Conservation (phyloP, 2,113 vertebrate genomes). For the Lepisosteus oculatus region DNA sequence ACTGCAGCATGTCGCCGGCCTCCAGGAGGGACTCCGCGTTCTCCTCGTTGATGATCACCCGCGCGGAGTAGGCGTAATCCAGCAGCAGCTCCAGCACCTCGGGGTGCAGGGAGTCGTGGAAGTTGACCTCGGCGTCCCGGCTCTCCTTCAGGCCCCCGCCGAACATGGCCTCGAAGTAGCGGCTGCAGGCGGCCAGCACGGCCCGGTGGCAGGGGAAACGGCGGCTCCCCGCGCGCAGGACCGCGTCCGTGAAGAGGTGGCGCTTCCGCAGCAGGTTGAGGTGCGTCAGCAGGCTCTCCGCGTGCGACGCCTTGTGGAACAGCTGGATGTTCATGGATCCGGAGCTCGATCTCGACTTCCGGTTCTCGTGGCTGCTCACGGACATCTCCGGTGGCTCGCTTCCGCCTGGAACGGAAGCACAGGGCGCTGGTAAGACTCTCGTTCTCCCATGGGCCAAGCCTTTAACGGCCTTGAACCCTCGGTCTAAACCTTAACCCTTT, state of each 20-base stretch:
- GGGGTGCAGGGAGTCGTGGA: conserved; percentile 72
- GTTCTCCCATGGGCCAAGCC: too few relatives aligned
- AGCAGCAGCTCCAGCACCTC: conserved; percentile 78
- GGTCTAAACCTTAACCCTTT: too few relatives aligned
- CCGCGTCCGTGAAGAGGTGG: conserved; percentile 72
- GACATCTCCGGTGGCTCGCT: conserved; percentile 62
- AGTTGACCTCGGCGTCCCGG: conserved; percentile 69
- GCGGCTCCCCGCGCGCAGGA: conserved; percentile 66
- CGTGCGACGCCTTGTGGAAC: conserved; percentile 73
- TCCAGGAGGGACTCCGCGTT: conserved; percentile 77
- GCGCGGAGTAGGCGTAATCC: conserved; percentile 76
- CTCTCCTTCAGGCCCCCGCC: conserved; percentile 71
- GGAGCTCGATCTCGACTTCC: conserved; percentile 79
- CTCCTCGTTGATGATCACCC: conserved; percentile 77
- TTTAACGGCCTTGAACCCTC: too few relatives aligned
- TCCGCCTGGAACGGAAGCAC: conserved; percentile 33
- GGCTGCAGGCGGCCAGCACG: conserved; percentile 75
- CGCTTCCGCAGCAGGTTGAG: conserved; percentile 75
- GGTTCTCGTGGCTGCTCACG: conserved; percentile 77
- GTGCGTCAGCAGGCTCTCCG: conserved; percentile 69
- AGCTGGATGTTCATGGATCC: conserved; percentile 72
- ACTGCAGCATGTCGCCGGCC: conserved; percentile 81
- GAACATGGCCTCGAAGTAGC: conserved; percentile 83
- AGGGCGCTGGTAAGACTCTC: not conserved
- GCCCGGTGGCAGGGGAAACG: conserved; percentile 73